Evolutionary conservation across 2,113 vertebrate genomes (phyloP).

Genomic region (Neodon shergylaensis): DNA sequence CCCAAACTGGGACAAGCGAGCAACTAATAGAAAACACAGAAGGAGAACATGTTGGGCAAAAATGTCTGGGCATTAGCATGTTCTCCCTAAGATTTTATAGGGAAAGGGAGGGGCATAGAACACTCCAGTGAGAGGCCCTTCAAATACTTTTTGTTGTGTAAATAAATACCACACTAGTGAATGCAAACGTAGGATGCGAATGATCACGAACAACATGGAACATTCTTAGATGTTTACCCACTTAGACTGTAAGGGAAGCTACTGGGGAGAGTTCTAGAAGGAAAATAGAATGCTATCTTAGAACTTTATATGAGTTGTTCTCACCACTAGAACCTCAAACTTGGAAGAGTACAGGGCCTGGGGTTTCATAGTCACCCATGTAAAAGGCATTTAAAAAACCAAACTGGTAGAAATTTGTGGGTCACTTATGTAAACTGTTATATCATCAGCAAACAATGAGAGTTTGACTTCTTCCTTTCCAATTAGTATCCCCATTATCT

Average conservation of each 20-base stretch:
- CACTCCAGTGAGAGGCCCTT: constrained; percentile 35
- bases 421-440: too few relatives aligned
- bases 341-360: background rate
- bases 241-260: background rate
- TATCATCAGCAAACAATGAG: too few relatives aligned
- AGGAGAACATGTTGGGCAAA: background rate
- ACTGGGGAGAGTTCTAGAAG: background rate
- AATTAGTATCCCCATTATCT: too few relatives aligned
- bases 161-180: background rate
- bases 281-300: background rate
- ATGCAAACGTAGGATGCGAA: background rate
- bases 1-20: constrained; percentile 21
- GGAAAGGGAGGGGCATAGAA: background rate
- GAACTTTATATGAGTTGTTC: background rate
- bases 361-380: background rate
- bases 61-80: background rate
- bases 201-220: background rate
- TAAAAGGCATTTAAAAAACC: background rate
- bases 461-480: too few relatives aligned
- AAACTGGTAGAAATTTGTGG: background rate
- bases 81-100: background rate
- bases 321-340: background rate
- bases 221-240: background rate
- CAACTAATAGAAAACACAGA: background rate
- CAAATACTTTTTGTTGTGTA: background rate